Base-by-base conservation (phyloP, 1,140 invertebrate genomes). In the Cotesia glomerata region DNA sequence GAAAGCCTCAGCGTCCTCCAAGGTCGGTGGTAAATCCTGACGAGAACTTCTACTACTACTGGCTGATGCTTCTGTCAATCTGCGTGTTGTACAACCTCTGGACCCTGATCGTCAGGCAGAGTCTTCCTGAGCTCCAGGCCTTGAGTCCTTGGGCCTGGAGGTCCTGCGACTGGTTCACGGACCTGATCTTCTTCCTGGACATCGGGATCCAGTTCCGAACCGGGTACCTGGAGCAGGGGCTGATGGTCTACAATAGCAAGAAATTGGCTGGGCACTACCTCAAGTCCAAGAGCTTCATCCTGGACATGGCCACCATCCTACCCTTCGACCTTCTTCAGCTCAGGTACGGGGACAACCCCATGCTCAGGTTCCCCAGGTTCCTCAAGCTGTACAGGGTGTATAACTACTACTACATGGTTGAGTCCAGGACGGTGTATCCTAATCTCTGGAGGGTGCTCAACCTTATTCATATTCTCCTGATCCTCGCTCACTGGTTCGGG, bases 401-500 rank as follows among this genome's bases (percentile, higher is more conserved):
- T 79, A 91, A 94, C 85, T 98, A 97, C 86, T 96, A 98, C 85
- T 97, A 98, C 86, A 97, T 98, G 89, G 95, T 97, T 71, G 97
- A 98, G 85, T 97, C 95, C 16, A 88, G 96, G 73, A 98, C 96
- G 0, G 93, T 97, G 45, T 98, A 96, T 86, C 97, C 97, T 4
- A 98, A 98, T 87, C 90, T 98, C 79, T 97, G 96, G 94, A 89
- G 97, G n/a, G 97, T 98, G 26, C 90, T 97, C 73, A 98, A 98
- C 87, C 88, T 98, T 32, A 95, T 97, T 73, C 97, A 98, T 84
- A 97, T 98, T 78, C 90, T 98, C 45, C 91, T 98, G 73, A 95
- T 98, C 76, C 90, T 98, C 73, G 96, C 96, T 18, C 97, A 98
- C 82, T 98, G 97, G 97, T 98, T 98, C 83, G 97, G 96, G 45